Evolutionary conservation across 2,888 invertebrate genomes (phyloP), one percentile per base, ranked within the genome.

Genomic region (Craniophora ligustri): DNA sequence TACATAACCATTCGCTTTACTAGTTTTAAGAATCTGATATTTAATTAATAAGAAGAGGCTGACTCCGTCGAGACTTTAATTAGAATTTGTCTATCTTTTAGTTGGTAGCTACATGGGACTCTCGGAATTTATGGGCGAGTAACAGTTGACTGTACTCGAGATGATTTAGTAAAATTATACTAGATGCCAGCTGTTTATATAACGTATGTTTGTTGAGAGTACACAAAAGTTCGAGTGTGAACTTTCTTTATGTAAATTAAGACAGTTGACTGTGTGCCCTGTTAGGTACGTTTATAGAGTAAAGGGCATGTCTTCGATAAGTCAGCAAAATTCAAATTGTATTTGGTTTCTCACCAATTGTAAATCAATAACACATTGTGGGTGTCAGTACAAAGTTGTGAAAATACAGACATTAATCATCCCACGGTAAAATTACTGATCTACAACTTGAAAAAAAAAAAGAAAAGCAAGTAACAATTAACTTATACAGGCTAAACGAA

Each of bases 141-240:
- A 75, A 79, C 76, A 79, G 71, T 80, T 78, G 75, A 79, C 73
- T 76, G 66, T 78, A 64, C 70, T 75, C 64, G 67, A 76, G 65
- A 79, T 76, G 70, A 78, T 79, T 78, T 74, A 70, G 67, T 75
- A 60, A 81, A 82, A 79, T 82, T 78, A 70, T 75, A 62, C 73
- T 61, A 59, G 47, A 67, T 75, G 72, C 70, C 78, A 76, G 77
- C 75, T 82, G 80, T 74, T 72, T 70, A 74, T 60, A 71, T 66
- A 72, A 67, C 62, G 68, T 62, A 67, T 58, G 53, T 48, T 59
- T 46, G 51, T 50, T 16, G 32, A 50, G 51, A 19, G 55, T 46
- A 53, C 36, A 36, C 56, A 35, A 56, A 64, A 48, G 36, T 46
- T 53, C 30, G 42, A 50, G 35, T 63, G 51, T 59, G 23, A 39